Percentiles rank a stretch among this genome's conserved stretches.
These are phyloP conservation scores for Isotomurus palustris DNA, from an alignment of 2,888 invertebrate species.

Conservation along the genomic window DNA sequence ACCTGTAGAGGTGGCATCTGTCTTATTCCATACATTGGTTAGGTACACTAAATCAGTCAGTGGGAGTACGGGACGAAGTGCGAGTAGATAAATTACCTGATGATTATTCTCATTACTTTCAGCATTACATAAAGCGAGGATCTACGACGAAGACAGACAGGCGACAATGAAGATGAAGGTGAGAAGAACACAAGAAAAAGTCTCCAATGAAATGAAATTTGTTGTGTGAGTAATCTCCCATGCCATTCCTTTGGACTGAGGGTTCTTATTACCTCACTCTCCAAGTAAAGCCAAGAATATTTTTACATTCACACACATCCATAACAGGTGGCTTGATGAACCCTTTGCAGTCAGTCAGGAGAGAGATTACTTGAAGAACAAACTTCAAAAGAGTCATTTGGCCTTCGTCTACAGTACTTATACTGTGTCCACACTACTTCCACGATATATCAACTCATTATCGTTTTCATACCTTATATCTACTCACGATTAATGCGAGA, in stretches of 20 bases:
- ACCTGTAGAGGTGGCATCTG: no score
- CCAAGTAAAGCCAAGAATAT: background rate
- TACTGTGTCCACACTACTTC: no score
- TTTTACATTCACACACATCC: background rate
- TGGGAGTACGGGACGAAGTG: constrained; percentile 3
- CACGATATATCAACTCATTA: background rate
- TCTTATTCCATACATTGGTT: no score
- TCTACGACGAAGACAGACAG: constrained; percentile 2
- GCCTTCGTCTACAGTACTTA: no score
- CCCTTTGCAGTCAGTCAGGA: constrained; percentile 25
- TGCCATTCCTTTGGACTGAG: background rate
- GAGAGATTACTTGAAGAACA: no score
- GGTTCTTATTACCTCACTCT: background rate
- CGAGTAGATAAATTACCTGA: constrained; percentile 6
- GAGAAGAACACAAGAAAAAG: constrained; percentile 6
- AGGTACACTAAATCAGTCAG: no score
- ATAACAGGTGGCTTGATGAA: constrained; percentile 43
- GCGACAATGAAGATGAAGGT: constrained; percentile 7
- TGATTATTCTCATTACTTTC: constrained; percentile 8
- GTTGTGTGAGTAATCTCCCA: background rate
- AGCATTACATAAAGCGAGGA: background rate
- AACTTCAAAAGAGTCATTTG: no score
- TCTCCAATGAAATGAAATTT: constrained; percentile 1
- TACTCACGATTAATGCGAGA: background rate
- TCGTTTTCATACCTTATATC: background rate